phyloP scores from a whole-genome alignment of 2,888 invertebrate genomes.

The Drosophila ezoana region DNA sequence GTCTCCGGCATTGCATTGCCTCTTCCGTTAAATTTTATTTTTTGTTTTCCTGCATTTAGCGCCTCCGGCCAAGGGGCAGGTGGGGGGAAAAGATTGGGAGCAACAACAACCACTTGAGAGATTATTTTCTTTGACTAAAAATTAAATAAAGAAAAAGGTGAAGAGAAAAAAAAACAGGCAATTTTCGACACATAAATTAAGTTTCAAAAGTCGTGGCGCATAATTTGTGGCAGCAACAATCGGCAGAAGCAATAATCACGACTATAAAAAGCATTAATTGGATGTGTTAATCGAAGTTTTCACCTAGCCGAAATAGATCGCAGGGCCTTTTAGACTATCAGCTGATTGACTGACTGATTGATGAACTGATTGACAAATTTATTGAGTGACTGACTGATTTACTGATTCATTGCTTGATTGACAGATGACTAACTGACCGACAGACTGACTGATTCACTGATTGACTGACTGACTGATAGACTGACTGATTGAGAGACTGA shows the following conservation, averaged over 20 bases:
- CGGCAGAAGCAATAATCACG: conserved; percentile 19
- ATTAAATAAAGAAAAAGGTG: not conserved
- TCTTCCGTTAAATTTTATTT: conserved; percentile 61
- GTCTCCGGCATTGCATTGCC: conserved; percentile 31
- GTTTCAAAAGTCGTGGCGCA: conserved; percentile 2
- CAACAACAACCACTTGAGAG: conserved; percentile 64
- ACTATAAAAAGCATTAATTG: conserved; percentile 18
- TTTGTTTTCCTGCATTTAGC: conserved; percentile 71
- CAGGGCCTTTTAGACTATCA: not conserved
- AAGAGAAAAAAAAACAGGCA: conserved; percentile 5
- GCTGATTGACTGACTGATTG: not conserved
- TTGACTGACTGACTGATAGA: no score
- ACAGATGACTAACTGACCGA: not conserved
- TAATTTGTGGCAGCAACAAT: conserved; percentile 15
- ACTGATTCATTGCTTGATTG: not conserved
- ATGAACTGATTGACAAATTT: not conserved
- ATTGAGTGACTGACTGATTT: not conserved
- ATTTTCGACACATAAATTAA: conserved; percentile 20
- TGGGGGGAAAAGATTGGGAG: conserved; percentile 6
- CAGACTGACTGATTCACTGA: no score
- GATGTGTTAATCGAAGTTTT: not conserved
- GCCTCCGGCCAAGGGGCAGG: conserved; percentile 54
- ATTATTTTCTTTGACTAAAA: conserved; percentile 40
- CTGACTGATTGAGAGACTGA: no score
- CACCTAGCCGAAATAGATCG: conserved; percentile 3